Evolutionary conservation across 2,113 vertebrate species (phyloP).

Genomic region (Solea senegalensis): DNA sequence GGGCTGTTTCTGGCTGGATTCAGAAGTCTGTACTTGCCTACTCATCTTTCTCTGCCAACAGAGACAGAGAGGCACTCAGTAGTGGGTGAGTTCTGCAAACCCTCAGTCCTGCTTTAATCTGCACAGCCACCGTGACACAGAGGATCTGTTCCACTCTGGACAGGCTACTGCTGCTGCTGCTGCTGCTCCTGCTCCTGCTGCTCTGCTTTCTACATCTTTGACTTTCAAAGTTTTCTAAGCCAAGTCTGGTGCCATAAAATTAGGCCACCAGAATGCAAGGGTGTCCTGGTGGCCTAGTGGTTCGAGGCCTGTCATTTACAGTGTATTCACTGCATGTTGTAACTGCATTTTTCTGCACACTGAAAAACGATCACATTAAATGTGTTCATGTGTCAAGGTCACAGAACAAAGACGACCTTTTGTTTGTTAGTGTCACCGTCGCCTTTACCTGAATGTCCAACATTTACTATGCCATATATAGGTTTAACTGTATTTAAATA

Average conservation of each 20-base stretch:
- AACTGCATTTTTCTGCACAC: no score
- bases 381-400: no score
- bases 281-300: background rate
- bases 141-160: slow-evolving; percentile 1
- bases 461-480: no score
- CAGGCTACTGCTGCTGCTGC: background rate
- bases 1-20: slow-evolving; percentile 55
- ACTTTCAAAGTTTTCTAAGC: background rate
- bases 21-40: slow-evolving; percentile 36
- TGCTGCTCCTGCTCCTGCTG: background rate
- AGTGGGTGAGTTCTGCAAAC: slow-evolving; percentile 17
- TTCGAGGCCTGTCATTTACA: background rate
- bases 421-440: no score
- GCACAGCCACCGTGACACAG: slow-evolving; percentile 16
- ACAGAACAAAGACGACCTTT: no score
- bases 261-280: background rate
- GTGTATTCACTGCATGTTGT: background rate
- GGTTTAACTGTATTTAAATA: no score
- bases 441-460: no score
- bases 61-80: slow-evolving; percentile 35
- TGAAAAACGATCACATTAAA: no score
- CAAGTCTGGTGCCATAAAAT: background rate
- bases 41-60: slow-evolving; percentile 38
- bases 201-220: slow-evolving; percentile 5
- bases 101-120: slow-evolving; percentile 36